These are phyloP conservation scores for Orchesellides sinensis DNA, from an alignment of 2,888 invertebrate species.

Conservation along the genomic window DNA sequence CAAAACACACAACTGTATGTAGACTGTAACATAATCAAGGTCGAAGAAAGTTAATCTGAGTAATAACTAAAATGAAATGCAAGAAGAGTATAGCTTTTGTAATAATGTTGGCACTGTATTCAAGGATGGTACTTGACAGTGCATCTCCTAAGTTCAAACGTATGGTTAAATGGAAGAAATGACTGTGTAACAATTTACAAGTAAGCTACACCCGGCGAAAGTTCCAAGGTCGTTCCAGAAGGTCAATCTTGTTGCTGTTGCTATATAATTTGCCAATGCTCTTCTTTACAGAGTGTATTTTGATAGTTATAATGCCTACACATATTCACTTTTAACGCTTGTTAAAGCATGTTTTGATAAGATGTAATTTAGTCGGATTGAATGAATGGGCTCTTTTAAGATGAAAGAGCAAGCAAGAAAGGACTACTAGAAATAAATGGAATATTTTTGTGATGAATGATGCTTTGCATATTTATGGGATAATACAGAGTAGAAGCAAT, in stretches of 20 bases:
- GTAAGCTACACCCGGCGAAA: constrained; percentile 61
- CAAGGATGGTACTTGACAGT: background rate
- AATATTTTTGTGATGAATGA: background rate
- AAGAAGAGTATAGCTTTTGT: background rate
- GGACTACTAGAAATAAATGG: background rate
- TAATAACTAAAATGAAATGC: background rate
- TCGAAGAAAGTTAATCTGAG: constrained; percentile 40
- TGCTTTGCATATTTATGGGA: background rate
- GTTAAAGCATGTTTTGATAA: constrained; percentile 17
- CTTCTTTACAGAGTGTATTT: background rate
- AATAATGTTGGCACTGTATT: background rate
- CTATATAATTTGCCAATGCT: constrained; percentile 49
- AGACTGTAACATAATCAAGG: no score
- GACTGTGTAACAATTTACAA: constrained; percentile 4
- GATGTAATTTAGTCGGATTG: no score
- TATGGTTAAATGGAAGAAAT: constrained; percentile 10
- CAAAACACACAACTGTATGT: no score
- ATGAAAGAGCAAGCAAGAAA: background rate
- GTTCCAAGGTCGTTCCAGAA: constrained; percentile 66
- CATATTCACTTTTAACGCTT: background rate
- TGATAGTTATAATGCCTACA: background rate
- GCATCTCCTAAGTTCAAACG: constrained; percentile 16
- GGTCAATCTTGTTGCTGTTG: constrained; percentile 66
- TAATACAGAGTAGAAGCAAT: constrained; percentile 5
- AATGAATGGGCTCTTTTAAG: constrained; percentile 32